Conservation (phyloP, 2,888 invertebrate genomes). For the Lasioglossum leucozonium region DNA sequence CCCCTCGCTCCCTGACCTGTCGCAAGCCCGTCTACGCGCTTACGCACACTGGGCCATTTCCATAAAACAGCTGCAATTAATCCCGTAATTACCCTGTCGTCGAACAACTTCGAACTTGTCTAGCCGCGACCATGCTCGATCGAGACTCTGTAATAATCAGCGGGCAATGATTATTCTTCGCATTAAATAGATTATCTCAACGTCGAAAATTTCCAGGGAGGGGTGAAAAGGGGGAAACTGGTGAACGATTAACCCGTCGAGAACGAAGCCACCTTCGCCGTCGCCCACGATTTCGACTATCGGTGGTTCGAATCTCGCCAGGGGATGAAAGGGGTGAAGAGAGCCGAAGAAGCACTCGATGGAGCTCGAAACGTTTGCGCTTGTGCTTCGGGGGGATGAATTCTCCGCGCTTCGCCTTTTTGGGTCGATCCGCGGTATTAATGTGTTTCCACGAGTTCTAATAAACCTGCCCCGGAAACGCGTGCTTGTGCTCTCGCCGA, state of each 20-base stretch:
- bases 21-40: slow-evolving; percentile 80
- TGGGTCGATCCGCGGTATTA: background rate
- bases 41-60: slow-evolving; percentile 57
- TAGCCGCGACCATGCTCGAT: background rate
- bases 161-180: background rate
- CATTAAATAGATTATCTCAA: background rate
- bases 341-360: background rate
- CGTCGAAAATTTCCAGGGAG: background rate
- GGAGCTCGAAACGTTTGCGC: slow-evolving; percentile 15
- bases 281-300: background rate
- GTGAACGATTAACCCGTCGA: background rate
- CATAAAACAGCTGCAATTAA: background rate
- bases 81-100: background rate
- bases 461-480: background rate
- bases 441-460: slow-evolving; percentile 4
- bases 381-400: slow-evolving; percentile 20
- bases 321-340: background rate
- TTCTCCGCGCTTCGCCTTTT: background rate
- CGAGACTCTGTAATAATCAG: background rate
- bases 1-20: slow-evolving; percentile 82
- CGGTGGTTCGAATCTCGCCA: background rate
- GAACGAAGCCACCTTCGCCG: background rate
- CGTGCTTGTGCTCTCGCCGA: background rate
- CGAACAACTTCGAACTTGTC: background rate
- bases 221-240: background rate